A percentile compares a stretch with the other conserved stretches of the same genome.
Conservation (phyloP, 2,797 vertebrate species). For the Scyliorhinus canicula region DNA sequence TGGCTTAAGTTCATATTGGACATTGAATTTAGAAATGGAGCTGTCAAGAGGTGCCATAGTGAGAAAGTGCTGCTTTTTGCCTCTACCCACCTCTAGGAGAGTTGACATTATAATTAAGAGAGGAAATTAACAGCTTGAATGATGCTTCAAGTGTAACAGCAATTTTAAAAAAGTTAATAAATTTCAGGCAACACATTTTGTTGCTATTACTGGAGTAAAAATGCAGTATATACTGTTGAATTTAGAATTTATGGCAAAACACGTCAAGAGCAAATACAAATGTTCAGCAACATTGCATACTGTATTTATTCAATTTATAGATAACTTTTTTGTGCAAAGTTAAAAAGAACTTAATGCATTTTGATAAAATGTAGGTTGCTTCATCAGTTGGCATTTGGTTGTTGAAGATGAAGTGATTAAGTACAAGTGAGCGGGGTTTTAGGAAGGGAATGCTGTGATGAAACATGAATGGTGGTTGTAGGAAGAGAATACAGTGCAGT, state of each 20-base stretch:
- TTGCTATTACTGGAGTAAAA: not conserved
- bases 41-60: not conserved
- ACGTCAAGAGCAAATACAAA: not conserved
- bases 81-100: not conserved
- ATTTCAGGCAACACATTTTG: not conserved
- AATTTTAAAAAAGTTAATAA: not conserved
- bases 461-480: not conserved
- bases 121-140: not conserved
- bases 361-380: not conserved
- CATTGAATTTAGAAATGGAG: not conserved
- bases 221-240: not conserved
- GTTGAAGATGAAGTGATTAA: not conserved
- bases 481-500: not conserved
- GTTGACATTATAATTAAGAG: not conserved
- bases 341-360: not conserved
- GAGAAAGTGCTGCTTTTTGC: not conserved
- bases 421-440: not conserved
- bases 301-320: not conserved
- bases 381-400: not conserved
- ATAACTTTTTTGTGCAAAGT: not conserved
- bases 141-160: not conserved
- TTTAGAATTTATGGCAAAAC: not conserved
- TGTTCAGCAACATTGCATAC: not conserved
- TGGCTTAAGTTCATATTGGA: not conserved
- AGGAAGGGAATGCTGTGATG: conserved; percentile 2